Evolutionary conservation across 2,113 vertebrate species (phyloP), one percentile per base, ranked within the genome.

Genomic region (Jaculus jaculus): DNA sequence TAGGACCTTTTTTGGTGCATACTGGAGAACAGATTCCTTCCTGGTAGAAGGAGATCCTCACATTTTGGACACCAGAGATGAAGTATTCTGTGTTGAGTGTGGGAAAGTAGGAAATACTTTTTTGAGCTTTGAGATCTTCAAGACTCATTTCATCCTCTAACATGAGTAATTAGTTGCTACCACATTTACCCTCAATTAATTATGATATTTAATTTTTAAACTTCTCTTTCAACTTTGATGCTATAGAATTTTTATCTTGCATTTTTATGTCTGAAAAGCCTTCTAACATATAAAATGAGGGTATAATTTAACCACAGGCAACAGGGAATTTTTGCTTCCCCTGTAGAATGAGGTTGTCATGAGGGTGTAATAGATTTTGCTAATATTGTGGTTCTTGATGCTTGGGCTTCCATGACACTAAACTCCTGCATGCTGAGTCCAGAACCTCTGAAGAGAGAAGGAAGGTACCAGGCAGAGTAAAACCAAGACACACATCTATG

Each of bases 171-270:
- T 93, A 80, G 42, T 66, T 87, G 1, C 66, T 77, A 63, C 7
- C 18, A 87, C 13, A 54, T 83, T 82, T 94, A 3, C 11, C 34
- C 34, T 83, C 60, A 69, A n/a, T 77, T 92, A 95, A 87, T 90
- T 86, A 60, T 89, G 68, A 85, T 61, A 30, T 11, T 88, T 88
- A 87, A 10, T 65, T 75, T 92, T 80, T 84, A 93, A 90, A 17
- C 12, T 91, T 81, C 73, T 47, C 77, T 71, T 81, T 92, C 21
- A 81, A 13, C 7, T 92, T 94, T 94, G 32, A 30, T 88, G 47
- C 74, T 80, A 71, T 2, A 51, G 24, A 71, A 80, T 66, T 82
- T 51, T 75, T 75, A 94, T 51, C 92, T 83, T 89, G 54, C 82
- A 20, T n/a, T 82, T 89, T 74, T 79, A 60, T 34, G 8, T 87